Evolutionary conservation across 2,113 vertebrate species (phyloP).

Genomic region (Elaphurus davidianus): DNA sequence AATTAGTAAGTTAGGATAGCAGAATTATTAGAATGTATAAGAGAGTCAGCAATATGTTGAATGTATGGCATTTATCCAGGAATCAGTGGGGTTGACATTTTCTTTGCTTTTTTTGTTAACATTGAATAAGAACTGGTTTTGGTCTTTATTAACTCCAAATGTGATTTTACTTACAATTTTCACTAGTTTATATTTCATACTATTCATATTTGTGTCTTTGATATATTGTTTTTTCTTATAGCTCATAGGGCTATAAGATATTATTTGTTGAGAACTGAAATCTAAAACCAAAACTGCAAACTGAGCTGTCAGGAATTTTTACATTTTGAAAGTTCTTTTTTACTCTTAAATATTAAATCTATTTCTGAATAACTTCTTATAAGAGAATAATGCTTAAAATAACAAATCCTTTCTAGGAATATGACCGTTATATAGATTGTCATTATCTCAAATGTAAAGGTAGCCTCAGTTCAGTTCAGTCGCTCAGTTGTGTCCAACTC

Average conservation of each 20-base stretch:
- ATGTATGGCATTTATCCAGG: slow-evolving; percentile 4
- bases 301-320: background rate
- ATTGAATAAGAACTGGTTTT: background rate
- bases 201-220: background rate
- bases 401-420: background rate
- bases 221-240: background rate
- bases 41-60: slow-evolving; percentile 19
- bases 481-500: background rate
- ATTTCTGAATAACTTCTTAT: background rate
- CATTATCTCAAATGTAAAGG: background rate
- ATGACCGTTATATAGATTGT: background rate
- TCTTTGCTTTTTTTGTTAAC: slow-evolving; percentile 34
- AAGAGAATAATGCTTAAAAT: background rate
- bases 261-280: background rate
- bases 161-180: slow-evolving; percentile 50
- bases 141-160: slow-evolving; percentile 34
- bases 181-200: background rate
- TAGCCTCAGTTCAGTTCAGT: background rate
- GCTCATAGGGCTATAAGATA: background rate
- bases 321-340: background rate
- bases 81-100: slow-evolving; percentile 25
- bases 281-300: background rate
- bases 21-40: slow-evolving; percentile 12
- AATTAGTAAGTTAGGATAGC: slow-evolving; percentile 72
- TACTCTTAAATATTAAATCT: background rate